Evolutionary conservation across 2,113 vertebrate genomes (phyloP), one percentile per base, ranked within the genome.

Genomic region (Triplophysa tibetana): DNA sequence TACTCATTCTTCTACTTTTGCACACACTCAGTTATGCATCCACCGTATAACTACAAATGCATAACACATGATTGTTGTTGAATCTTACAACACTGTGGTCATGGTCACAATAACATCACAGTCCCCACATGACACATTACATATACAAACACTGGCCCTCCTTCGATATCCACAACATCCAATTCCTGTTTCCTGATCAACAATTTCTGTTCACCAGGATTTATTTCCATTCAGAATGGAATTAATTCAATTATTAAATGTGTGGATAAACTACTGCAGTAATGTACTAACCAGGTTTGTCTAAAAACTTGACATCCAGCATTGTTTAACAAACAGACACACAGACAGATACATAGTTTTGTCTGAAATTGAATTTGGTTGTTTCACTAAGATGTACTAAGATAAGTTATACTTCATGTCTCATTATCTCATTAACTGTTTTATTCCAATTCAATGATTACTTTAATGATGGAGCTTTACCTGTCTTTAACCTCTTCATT

Each of bases 41-140:
- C 8, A n/a, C 54, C 9, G 54, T 58, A 72, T 48, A 29, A 29
- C 12, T 24, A n/a, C 73, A n/a, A 23, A 62, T 48, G 41, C n/a
- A 75, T 26, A 75, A 60, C 60, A 63, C 41, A 63, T 75, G 73
- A 75, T 3, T 19, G 38, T 19, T 63, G 43, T n/a, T 63, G n/a
- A n/a, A 38, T 41, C 50, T 72, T 14, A 26, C 60, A 38, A 75
- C 60, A 75, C 10, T 60, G 13, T 75, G 58, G 41, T 63, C 16
- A 48, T 75, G 60, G 41, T 19, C 23, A 63, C 43, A 29, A 60
- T 41, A 12, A 60, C 54, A 73, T 60, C 33, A 43, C 33, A 56
- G 5, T 38, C 54, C 10, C n/a, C 6, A 43, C 21, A 48, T 50
- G 69, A 33, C 50, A 73, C 54, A 73, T 1, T 10, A n/a, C 33